These are phyloP conservation scores for Marasmarcha lunaedactyla DNA, from an alignment of 2,888 invertebrate genomes.

Conservation along the genomic window DNA sequence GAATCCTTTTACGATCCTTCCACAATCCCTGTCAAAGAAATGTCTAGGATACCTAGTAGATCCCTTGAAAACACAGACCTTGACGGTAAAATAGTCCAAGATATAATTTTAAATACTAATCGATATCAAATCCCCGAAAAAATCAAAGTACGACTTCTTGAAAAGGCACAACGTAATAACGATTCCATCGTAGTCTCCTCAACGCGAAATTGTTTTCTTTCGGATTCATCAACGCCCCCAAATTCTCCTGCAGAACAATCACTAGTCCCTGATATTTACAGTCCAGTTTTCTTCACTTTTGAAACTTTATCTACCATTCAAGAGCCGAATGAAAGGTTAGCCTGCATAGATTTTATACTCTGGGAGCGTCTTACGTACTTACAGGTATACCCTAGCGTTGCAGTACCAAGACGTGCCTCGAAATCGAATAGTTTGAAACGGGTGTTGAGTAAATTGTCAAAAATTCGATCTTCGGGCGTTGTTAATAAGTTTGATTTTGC, in stretches of 20 bases:
- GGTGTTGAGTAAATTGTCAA: conserved; percentile 33
- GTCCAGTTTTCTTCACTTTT: conserved; percentile 56
- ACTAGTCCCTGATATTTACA: conserved; percentile 43
- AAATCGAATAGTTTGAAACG: conserved; percentile 37
- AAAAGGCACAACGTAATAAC: too few species aligned
- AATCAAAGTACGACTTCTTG: too few species aligned
- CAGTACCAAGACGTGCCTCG: conserved; percentile 31
- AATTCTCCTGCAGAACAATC: conserved; percentile 27
- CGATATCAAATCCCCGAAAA: too few species aligned
- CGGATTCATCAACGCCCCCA: conserved; percentile 37
- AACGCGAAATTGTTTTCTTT: conserved; percentile 18
- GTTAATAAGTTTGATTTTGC: conserved; percentile 29
- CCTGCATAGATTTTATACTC: conserved; percentile 51
- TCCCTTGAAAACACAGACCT: conserved; percentile 23
- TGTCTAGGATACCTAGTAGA: too few species aligned
- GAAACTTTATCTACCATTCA: conserved; percentile 18
- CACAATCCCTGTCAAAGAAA: too few species aligned
- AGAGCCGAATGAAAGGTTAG: conserved; percentile 29
- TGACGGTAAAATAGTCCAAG: too few species aligned
- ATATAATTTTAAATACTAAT: too few species aligned
- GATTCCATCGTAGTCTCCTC: too few species aligned
- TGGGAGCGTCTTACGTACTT: conserved; percentile 49
- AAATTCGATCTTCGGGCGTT: conserved; percentile 27
- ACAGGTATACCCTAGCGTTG: conserved; percentile 36
- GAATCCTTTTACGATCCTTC: conserved; percentile 36